These are phyloP conservation scores for Leptinotarsa rubiginosa DNA, from an alignment of 2,888 invertebrate species.

Conservation along the genomic window DNA sequence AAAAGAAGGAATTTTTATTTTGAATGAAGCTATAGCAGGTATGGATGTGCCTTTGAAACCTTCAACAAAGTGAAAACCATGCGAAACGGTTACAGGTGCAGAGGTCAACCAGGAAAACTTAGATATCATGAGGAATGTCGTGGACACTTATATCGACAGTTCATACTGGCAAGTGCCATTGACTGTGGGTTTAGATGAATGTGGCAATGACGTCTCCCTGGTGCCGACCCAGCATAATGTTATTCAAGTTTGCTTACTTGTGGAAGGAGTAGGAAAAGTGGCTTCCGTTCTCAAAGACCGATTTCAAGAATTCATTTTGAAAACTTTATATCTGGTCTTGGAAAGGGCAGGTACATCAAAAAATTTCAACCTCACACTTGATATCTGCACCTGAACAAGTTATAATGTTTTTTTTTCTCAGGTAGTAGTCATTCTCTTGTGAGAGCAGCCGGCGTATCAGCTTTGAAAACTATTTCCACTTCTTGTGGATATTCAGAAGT, in stretches of 20 bases:
- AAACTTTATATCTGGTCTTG: constrained; percentile 75
- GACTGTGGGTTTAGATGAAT: constrained; percentile 57
- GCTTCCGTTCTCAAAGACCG: constrained; percentile 68
- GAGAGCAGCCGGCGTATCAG: constrained; percentile 72
- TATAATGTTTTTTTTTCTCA: constrained; percentile 58
- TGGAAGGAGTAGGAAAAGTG: constrained; percentile 78
- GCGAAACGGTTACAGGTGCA: constrained; percentile 30
- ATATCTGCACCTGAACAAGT: neutral
- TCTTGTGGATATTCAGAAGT: constrained; percentile 71
- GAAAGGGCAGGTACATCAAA: constrained; percentile 75
- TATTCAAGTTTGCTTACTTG: constrained; percentile 74
- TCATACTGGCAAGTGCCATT: constrained; percentile 69
- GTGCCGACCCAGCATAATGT: constrained; percentile 72
- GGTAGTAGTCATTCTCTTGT: constrained; percentile 76
- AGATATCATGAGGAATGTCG: constrained; percentile 47
- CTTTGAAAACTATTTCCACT: constrained; percentile 71
- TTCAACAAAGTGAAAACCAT: constrained; percentile 15
- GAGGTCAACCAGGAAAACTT: constrained; percentile 31
- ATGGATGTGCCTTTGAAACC: neutral
- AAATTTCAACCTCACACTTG: neutral
- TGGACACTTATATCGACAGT: constrained; percentile 67
- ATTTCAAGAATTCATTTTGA: constrained; percentile 74
- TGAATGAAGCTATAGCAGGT: constrained; percentile 67
- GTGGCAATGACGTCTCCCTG: constrained; percentile 55
- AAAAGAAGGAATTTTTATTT: constrained; percentile 73